Evolutionary conservation across 2,888 invertebrate species (phyloP).

Genomic region (Eupeodes latifasciatus): DNA sequence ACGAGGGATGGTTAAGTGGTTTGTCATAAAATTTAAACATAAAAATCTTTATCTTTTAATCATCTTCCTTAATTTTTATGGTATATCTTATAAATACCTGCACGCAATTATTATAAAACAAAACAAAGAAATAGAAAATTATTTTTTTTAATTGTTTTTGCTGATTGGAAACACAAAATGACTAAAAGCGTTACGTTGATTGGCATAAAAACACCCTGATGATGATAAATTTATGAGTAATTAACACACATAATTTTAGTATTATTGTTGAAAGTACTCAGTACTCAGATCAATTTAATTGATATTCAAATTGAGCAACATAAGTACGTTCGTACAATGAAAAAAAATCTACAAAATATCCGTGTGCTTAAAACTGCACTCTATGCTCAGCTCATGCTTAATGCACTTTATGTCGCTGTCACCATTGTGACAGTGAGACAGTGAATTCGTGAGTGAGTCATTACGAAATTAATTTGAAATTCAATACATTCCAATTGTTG

Average conservation of each 20-base stretch:
- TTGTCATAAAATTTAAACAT: constrained; percentile 34
- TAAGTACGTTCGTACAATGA: too few relatives aligned
- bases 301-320: too few relatives aligned
- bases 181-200: neutral
- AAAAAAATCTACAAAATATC: too few relatives aligned
- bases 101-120: constrained; percentile 12
- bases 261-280: too few relatives aligned
- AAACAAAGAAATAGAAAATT: neutral
- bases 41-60: neutral
- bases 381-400: neutral
- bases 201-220: neutral
- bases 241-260: neutral
- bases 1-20: constrained; percentile 31
- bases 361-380: neutral
- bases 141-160: neutral
- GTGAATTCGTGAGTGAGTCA: constrained; percentile 48
- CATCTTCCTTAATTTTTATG: neutral
- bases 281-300: too few relatives aligned
- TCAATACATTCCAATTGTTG: constrained; percentile 45
- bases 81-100: constrained; percentile 7
- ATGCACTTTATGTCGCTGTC: constrained; percentile 7
- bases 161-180: neutral
- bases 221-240: neutral
- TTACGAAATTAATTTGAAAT: constrained; percentile 60
- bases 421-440: neutral